phyloP scores from a whole-genome alignment of 2,113 vertebrate genomes.

The Dipodomys stephensi region DNA sequence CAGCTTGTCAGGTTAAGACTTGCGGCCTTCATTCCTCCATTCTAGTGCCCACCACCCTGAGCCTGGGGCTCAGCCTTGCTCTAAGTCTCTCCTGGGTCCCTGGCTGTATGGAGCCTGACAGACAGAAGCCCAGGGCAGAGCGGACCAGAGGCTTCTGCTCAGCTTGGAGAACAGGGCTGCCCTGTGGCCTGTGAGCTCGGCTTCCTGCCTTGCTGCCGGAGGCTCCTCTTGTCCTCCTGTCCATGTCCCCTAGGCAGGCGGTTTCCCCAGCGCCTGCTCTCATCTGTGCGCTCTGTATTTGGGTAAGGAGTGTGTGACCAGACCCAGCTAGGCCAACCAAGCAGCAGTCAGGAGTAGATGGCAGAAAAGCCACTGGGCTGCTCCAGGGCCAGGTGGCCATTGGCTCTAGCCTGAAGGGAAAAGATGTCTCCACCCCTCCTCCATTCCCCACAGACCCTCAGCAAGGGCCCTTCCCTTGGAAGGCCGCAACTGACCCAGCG shows the following conservation, averaged over 20 bases:
- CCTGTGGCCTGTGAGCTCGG: neutral
- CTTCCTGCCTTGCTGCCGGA: neutral
- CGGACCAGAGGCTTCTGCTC: neutral
- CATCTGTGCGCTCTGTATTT: neutral
- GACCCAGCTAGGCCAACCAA: neutral
- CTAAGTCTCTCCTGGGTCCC: neutral
- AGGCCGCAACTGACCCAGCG: neutral
- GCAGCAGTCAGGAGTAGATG: neutral
- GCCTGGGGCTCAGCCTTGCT: neutral
- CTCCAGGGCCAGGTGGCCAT: neutral
- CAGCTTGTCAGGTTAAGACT: neutral
- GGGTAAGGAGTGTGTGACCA: neutral
- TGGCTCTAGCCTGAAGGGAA: neutral
- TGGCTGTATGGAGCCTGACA: neutral
- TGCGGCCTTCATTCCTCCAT: neutral
- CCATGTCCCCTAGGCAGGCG: accelerated
- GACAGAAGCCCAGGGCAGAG: neutral
- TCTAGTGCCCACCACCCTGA: accelerated
- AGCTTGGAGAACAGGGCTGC: neutral
- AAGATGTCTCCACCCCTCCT: neutral
- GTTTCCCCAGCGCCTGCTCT: neutral
- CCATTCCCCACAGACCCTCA: too few relatives aligned
- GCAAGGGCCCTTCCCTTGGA: neutral
- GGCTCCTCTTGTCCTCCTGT: neutral
- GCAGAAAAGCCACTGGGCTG: accelerated